Base-by-base conservation (phyloP, 2,888 invertebrate genomes). In the Andrena chrysosceles region DNA sequence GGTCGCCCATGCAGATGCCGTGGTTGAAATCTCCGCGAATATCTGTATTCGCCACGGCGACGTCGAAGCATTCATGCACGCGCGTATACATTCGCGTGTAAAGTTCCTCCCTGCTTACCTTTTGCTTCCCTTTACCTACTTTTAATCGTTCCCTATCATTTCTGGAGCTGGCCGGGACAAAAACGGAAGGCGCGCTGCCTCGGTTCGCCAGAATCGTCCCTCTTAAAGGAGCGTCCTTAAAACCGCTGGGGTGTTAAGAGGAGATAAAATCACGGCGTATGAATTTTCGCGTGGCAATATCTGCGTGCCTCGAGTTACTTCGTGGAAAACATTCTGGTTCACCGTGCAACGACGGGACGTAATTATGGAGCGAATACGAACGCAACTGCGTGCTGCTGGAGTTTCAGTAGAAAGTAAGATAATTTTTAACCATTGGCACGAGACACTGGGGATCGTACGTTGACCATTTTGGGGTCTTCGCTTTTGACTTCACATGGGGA, bases 71-170 rank as follows among this genome's bases (percentile, higher is more conserved):
- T n/a, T 29, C 23, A 23, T 63, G 31, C 48, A 54, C 52, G 62
- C 4, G 13, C 16, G 29, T 35, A 2, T 8, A 42, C 29, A 16
- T 60, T 35, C 23, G 7, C 26, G 42, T 16, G 59, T 66, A 74
- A 70, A 78, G 62, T 70, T 78, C 2, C 64, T 20, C 42, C 29
- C 52, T 10, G 3, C 23, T 29, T n/a, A 26, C 26, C 16, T 20
- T n/a, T 23, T 49, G 23, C 42, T 35, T 20, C 54, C 33, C 54
- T 52, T 33, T 33, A 48, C 31, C 35, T 62, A 4, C 54, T 54
- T 66, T 70, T 74, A 79, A 81, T 81, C 70, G 68, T n/a, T 60
- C 35, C 69, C 66, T 56, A 29, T 74, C 54, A 48, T 74, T 81
- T 70, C 66, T 78, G 54, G n/a, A 68, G 26, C 49, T 42, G 29